Evolutionary conservation across 2,888 invertebrate species (phyloP).

Genomic region (Drosophila aldrichi): DNA sequence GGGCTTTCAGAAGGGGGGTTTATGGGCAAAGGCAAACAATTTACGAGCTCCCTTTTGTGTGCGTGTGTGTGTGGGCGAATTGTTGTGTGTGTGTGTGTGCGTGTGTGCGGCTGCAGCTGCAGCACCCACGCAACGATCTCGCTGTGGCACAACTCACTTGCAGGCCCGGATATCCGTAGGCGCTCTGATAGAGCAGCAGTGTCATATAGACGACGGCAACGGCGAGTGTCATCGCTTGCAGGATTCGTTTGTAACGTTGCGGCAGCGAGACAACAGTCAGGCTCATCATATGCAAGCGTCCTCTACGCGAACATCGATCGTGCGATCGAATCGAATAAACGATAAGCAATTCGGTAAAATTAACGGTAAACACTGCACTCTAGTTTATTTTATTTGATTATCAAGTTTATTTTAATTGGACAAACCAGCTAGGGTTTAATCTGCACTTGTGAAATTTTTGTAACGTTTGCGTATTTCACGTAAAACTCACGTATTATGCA

Average conservation of each 20-base stretch:
- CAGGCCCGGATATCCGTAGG: conserved; percentile 85
- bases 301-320: conserved; percentile 66
- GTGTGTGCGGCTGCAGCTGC: not conserved
- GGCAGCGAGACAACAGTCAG: conserved; percentile 85
- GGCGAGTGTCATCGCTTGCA: conserved; percentile 85
- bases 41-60: conserved; percentile 34
- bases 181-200: conserved; percentile 85
- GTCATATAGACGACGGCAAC: conserved; percentile 85
- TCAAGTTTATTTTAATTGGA: conserved; percentile 4
- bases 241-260: conserved; percentile 85
- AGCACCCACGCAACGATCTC: conserved; percentile 39
- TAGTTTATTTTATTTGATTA: conserved; percentile 8
- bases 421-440: not conserved
- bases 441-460: conserved; percentile 4
- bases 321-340: conserved; percentile 33
- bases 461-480: conserved; percentile 17
- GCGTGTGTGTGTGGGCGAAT: not conserved
- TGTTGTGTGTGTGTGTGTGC: not conserved
- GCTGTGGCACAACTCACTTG: conserved; percentile 75
- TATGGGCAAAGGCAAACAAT: conserved; percentile 61
- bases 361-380: conserved; percentile 13
- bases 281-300: conserved; percentile 83
- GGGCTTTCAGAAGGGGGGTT: not conserved
- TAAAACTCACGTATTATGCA: conserved; percentile 10
- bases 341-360: conserved; percentile 17